Percentiles rank a stretch among this genome's conserved stretches.
phyloP scores from a whole-genome alignment of 2,797 vertebrate genomes.

The Oryzias sinensis region DNA sequence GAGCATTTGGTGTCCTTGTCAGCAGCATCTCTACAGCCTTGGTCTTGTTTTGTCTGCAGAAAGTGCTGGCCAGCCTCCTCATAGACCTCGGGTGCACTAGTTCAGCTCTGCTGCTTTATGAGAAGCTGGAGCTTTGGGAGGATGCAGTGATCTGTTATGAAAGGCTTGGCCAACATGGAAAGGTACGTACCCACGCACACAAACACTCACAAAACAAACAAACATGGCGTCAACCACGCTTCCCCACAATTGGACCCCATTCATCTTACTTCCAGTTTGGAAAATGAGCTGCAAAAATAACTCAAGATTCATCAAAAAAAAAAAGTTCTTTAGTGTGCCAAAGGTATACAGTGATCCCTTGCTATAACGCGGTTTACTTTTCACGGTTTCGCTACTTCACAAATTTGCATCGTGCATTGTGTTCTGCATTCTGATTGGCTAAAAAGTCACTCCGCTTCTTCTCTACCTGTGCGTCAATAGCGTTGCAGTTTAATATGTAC shows the following conservation, averaged over 20 bases:
- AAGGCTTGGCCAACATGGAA: constrained; percentile 90
- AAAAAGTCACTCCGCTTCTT: too few species aligned
- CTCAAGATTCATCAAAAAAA: too few species aligned
- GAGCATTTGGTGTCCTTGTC: background rate
- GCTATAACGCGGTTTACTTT: too few species aligned
- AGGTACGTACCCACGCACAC: constrained; percentile 73
- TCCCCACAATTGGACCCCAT: background rate
- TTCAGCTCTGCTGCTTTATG: constrained; percentile 90
- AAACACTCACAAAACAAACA: background rate
- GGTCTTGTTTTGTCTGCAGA: constrained; percentile 64
- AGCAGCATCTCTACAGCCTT: background rate
- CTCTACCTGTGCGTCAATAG: too few species aligned
- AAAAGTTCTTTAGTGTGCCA: too few species aligned
- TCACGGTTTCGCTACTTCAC: too few species aligned
- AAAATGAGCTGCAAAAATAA: too few species aligned
- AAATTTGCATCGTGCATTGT: too few species aligned
- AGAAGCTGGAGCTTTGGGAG: constrained; percentile 95
- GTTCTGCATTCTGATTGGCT: too few species aligned
- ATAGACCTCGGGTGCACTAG: constrained; percentile 89
- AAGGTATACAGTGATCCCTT: too few species aligned
- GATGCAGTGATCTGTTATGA: constrained; percentile 92
- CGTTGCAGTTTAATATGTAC: too few species aligned
- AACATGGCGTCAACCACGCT: too few species aligned
- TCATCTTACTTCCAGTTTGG: background rate
- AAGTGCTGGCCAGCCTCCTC: constrained; percentile 87